These are phyloP conservation scores for Urophycis tenuis DNA, from an alignment of 2,797 vertebrate genomes.

Conservation along the genomic window DNA sequence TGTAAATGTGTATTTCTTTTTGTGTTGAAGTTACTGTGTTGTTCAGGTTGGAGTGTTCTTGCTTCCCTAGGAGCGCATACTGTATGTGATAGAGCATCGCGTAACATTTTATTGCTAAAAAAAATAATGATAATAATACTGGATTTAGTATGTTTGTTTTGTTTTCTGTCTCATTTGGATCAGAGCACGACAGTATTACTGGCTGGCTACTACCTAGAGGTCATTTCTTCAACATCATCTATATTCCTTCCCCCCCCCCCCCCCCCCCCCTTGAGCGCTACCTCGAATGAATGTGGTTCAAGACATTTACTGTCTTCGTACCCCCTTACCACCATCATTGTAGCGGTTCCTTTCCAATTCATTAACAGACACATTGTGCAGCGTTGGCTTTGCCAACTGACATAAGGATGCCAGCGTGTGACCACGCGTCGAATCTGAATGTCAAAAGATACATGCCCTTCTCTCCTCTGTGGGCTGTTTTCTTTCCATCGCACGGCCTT, in stretches of 20 bases:
- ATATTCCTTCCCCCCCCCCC: no score
- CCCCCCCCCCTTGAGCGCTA: no score
- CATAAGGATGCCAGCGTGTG: background rate
- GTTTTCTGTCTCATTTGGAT: conserved; percentile 5
- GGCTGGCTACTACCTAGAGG: conserved; percentile 23
- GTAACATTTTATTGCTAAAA: background rate
- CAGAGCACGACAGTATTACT: conserved; percentile 22
- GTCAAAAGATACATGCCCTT: conserved; percentile 28
- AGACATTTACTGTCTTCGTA: background rate
- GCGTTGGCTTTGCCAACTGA: background rate
- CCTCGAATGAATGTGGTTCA: conserved; percentile 36
- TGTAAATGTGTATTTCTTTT: background rate
- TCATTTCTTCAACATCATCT: conserved; percentile 12
- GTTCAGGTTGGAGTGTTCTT: background rate
- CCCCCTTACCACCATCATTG: background rate
- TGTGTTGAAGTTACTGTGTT: background rate
- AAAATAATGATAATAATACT: no score
- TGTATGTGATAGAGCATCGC: background rate
- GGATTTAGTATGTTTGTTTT: background rate
- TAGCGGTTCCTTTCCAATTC: background rate
- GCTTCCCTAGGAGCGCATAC: background rate
- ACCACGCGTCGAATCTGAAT: conserved; percentile 36
- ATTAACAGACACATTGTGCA: background rate
- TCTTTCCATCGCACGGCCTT: conserved; percentile 5
- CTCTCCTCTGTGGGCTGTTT: conserved; percentile 13